Evolutionary conservation across 2,797 vertebrate species (phyloP), one percentile per base, ranked within the genome.

Genomic region (Chaunax sp.): DNA sequence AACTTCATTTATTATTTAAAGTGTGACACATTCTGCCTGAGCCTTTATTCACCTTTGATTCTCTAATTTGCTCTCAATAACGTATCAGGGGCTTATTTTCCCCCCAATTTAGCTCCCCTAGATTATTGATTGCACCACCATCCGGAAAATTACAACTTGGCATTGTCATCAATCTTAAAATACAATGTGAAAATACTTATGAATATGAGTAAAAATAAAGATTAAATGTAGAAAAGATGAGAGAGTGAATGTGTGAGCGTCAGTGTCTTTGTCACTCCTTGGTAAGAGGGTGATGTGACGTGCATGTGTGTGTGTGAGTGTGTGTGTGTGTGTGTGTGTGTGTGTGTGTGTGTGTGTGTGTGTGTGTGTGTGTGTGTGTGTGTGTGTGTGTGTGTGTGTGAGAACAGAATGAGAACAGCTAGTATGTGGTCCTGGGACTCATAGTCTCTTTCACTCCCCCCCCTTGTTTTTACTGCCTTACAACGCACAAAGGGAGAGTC

Each of bases 341-440:
- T 35, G 33, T 47, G 38, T 44, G 43, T 61, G 40, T 12, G 33
- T 46, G 46, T 51, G 55, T 19, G 49, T 65, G 30, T 49, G 16
- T 53, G 35, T 49, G 65, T 41, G 37, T 56, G 40, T 38, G 38
- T 55, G 28, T 41, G 44, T n/a, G 50, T 23, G 45, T 19, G 60
- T 41, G 57, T 44, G 50, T 59, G 63, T 40, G 26, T 53, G 60
- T 46, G 40, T 66, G 38, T 51, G 30, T 56, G 64, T 61, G 51
- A 28, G 53, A 3, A 85, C 60, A 84, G 80, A 85, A 82, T 84
- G 80, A 75, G 83, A 80, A 80, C 78, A 89, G 66, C 57, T 75
- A 46, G 50, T 68, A n/a, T 57, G 56, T 67, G 43, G 60, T 72
- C 59, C 69, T 64, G 69, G 55, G 71, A 62, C 41, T 43, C 54